Percentiles rank a stretch among this genome's conserved stretches.
Evolutionary conservation across 2,113 vertebrate species (phyloP).

Genomic region (Hassar affinis): DNA sequence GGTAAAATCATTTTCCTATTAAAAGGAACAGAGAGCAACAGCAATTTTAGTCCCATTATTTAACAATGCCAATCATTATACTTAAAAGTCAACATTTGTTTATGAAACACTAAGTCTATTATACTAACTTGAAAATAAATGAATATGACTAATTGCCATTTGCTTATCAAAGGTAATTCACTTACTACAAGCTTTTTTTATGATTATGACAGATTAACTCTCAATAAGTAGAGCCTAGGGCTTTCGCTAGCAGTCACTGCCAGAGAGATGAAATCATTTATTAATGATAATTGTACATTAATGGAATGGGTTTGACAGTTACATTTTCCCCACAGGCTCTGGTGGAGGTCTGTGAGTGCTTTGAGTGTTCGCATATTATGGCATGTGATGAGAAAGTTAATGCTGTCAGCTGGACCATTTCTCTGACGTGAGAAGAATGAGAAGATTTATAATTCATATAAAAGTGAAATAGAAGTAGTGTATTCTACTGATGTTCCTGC

Average conservation of each 20-base stretch:
- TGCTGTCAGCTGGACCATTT: background rate
- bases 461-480: background rate
- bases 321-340: background rate
- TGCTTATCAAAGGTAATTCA: background rate
- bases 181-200: background rate
- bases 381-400: background rate
- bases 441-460: background rate
- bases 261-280: constrained; percentile 5
- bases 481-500: background rate
- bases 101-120: background rate
- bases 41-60: background rate
- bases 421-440: background rate
- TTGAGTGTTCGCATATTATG: background rate
- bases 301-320: constrained; percentile 8
- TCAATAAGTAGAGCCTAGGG: background rate
- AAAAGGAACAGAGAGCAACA: background rate
- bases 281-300: constrained; percentile 2
- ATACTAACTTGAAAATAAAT: background rate
- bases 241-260: background rate
- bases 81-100: background rate
- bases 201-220: constrained; percentile 26
- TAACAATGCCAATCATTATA: too few relatives aligned
- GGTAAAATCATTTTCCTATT: background rate
- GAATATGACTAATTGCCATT: background rate
- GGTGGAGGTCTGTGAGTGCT: background rate